A percentile compares a stretch with the other conserved stretches of the same genome.
Conservation (phyloP, 2,113 vertebrate genomes). For the Archilochus colubris region DNA sequence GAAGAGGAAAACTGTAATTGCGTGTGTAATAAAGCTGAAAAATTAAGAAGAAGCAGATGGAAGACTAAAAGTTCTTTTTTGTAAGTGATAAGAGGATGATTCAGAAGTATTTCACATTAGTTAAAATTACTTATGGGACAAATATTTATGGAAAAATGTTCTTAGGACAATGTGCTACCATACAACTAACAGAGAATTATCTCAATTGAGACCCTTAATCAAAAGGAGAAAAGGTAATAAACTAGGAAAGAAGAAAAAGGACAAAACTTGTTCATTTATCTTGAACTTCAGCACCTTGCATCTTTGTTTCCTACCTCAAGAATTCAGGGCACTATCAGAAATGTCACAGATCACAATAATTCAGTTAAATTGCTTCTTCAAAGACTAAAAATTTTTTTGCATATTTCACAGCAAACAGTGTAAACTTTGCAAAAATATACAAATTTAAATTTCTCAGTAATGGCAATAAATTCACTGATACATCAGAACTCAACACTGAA, state of each 20-base stretch:
- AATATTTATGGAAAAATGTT: slow-evolving; percentile 40
- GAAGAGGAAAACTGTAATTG: slow-evolving; percentile 54
- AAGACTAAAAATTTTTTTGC: neutral
- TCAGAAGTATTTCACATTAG: slow-evolving; percentile 61
- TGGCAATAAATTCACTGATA: neutral
- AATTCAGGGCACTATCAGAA: neutral
- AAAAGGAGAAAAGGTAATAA: neutral
- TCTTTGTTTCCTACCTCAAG: neutral
- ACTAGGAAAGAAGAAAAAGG: neutral
- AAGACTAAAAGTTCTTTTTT: slow-evolving; percentile 45
- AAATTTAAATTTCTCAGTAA: neutral
- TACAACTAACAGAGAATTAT: neutral
- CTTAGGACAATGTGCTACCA: slow-evolving; percentile 7
- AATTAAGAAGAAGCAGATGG: slow-evolving; percentile 54
- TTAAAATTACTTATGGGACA: slow-evolving; percentile 54
- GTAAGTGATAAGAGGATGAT: slow-evolving; percentile 52
- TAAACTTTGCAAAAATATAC: neutral
- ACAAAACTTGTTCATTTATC: neutral
- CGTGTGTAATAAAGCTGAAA: slow-evolving; percentile 58
- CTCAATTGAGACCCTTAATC: neutral
- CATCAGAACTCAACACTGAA: neutral
- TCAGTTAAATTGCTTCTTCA: neutral
- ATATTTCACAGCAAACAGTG: neutral
- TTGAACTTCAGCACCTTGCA: neutral
- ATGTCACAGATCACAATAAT: neutral